Evolutionary conservation across 2,797 vertebrate genomes (phyloP), one percentile per base, ranked within the genome.

Genomic region (Microctenopoma lineatum): DNA sequence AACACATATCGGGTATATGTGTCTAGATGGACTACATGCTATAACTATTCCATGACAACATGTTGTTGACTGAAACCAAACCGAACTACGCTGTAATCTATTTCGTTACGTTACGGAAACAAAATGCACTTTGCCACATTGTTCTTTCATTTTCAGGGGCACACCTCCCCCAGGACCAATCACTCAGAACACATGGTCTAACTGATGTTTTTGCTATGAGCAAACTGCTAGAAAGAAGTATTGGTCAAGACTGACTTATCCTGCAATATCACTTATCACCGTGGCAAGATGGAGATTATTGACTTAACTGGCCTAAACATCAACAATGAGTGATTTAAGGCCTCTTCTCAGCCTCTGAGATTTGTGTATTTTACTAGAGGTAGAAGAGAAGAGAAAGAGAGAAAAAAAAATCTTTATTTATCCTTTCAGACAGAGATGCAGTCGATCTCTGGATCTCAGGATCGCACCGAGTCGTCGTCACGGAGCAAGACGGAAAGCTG

Each of bases 241-340:
- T 84, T 75, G 77, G 71, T 41, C 59, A 72, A 75, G 59, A 16
- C 41, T 75, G 59, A 16, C 39, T 75, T 62, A 69, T 78, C 71
- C 86, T 87, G 82, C 62, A 75, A 69, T 82, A 83, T 86, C 83
- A 87, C 88, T 91, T 88, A 88, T 90, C 90, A 86, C 61, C 57
- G 77, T 68, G 80, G 66, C 75, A 81, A 87, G 84, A 80, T 72
- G 67, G 55, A 79, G 75, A 88, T 89, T 90, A 90, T 90, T 90
- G 90, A 90, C 87, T 90, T 88, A 89, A 91, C 88, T 83, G 86
- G 84, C 83, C 84, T 81, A 87, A 88, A 90, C 87, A 89, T 93
- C 86, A 90, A 85, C 83, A 77, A 70, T 68, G 59, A 83, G 68
- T 79, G 82, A 89, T 83, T 80, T 79, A 86, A 85, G 21, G 56